These are phyloP conservation scores for Unio pictorum DNA, from an alignment of 2,888 invertebrate species.

Conservation along the genomic window DNA sequence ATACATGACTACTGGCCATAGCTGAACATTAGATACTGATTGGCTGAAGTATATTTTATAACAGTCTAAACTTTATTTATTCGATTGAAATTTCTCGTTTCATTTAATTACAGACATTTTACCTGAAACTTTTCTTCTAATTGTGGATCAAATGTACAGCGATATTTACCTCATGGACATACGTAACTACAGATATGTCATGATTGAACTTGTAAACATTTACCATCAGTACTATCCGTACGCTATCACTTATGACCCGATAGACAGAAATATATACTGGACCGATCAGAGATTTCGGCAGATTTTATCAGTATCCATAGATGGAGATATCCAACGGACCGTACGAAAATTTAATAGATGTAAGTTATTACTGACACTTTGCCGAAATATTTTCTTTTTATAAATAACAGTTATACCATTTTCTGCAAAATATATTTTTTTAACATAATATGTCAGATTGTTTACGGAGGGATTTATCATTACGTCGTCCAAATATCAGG, in stretches of 20 bases:
- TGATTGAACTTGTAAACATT: conserved; percentile 33
- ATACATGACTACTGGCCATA: too few relatives aligned
- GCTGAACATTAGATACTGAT: too few relatives aligned
- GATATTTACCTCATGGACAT: conserved; percentile 85
- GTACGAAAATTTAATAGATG: conserved; percentile 37
- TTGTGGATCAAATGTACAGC: conserved; percentile 72
- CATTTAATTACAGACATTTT: conserved; percentile 18
- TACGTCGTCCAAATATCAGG: too few relatives aligned
- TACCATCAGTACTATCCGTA: conserved; percentile 86
- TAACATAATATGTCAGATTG: too few relatives aligned
- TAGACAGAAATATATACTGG: conserved; percentile 81
- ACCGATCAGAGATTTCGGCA: conserved; percentile 78
- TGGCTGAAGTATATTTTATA: too few relatives aligned
- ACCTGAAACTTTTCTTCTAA: conserved; percentile 58
- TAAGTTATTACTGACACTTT: conserved; percentile 14
- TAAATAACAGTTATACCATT: too few relatives aligned
- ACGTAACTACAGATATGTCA: conserved; percentile 72
- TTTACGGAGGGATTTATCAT: too few relatives aligned
- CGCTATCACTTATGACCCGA: conserved; percentile 88
- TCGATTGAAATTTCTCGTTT: too few relatives aligned
- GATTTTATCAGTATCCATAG: conserved; percentile 45
- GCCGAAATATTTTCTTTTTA: too few relatives aligned
- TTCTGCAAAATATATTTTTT: too few relatives aligned
- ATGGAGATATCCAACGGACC: conserved; percentile 38
- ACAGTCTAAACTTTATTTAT: too few relatives aligned